Base-by-base conservation (phyloP, 1,140 invertebrate species). In the Vollenhovia emeryi region DNA sequence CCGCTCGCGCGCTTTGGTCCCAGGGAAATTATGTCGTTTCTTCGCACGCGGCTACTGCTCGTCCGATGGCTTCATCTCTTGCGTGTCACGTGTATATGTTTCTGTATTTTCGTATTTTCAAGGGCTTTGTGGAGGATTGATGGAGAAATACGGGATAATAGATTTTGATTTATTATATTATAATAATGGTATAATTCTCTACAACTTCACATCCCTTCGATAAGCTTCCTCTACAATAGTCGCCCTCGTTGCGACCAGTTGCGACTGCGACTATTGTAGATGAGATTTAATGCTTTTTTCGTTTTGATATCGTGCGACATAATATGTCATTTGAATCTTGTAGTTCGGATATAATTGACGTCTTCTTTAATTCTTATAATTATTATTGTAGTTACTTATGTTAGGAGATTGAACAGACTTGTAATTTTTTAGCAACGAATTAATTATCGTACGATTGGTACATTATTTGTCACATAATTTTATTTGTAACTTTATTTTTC, bases 21-120 rank as follows among this genome's bases (percentile, higher is more conserved):
- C 50, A 18, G 2, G 33, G 27, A 36, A 80, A 80, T 69, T 69
- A 69, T 69, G 48, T 69, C 64, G 68, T 55, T 80, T 71, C 64
- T 57, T 80, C 76, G 33, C 62, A 3, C 75, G 48, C 27, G 52
- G 48, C 43, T 40, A 27, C 24, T 13, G 33, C 48, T 80, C 9
- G 21, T 48, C 9, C 76, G 13, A 79, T 24, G 18, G 15, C 64
- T 80, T 80, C 11, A 55, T 80, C 13, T 30, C 36, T 36, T 24
- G 2, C 2, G 7, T n/a, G 7, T 27, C n/a, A 15, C 50, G 59
- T 33, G 5, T 36, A 64, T n/a, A n/a, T n/a, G n/a, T n/a, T n/a
- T 21, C 52, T 18, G 30, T 62, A n/a, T 60, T 57, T 27, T 40
- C 18, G 3, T 24, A 43, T 43, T n/a, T 18, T 1, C 27, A 8